phyloP scores from a whole-genome alignment of 2,113 vertebrate species.

The Trematocara variabile region DNA sequence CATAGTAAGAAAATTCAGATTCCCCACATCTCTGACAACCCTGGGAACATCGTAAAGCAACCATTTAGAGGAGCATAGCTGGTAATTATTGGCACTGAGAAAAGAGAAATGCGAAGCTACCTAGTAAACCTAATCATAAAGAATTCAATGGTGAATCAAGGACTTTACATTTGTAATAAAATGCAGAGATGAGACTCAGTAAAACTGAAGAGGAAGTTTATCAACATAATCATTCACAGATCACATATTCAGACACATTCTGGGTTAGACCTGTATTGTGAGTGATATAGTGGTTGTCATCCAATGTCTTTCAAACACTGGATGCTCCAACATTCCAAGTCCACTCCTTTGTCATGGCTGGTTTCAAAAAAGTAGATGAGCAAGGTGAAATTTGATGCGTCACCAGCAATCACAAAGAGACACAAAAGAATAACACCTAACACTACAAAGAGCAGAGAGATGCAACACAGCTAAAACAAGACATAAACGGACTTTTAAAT shows the following conservation, averaged over 20 bases:
- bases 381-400: neutral
- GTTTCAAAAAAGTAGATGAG: neutral
- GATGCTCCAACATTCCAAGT: neutral
- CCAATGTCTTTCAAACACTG: neutral
- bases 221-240: neutral
- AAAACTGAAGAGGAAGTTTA: neutral
- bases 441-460: neutral
- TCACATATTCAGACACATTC: neutral
- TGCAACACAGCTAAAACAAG: neutral
- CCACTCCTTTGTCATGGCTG: neutral
- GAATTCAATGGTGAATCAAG: neutral
- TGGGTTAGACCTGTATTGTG: neutral
- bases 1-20: neutral
- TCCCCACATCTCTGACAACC: neutral
- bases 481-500: neutral
- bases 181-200: fast-evolving
- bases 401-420: neutral
- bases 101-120: fast-evolving
- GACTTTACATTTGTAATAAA: neutral
- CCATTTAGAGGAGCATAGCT: neutral
- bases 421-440: neutral
- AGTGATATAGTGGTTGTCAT: fast-evolving
- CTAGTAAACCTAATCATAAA: neutral
- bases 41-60: neutral
- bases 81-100: neutral